Conservation (phyloP, 2,888 invertebrate genomes). For the Euclidia mi region DNA sequence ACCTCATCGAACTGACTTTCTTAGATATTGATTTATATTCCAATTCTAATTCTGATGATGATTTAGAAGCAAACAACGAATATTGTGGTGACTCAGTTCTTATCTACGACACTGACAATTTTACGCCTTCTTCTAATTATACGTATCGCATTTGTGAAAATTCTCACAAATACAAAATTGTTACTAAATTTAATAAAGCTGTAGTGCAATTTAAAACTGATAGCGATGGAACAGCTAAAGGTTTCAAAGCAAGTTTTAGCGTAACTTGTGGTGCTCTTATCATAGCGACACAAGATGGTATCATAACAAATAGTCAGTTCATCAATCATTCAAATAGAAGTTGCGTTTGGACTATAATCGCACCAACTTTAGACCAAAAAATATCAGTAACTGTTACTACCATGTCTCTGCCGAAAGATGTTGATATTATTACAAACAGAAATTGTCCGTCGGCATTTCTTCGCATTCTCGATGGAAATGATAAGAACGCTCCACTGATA, state of each 20-base stretch:
- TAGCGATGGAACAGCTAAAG: conserved; percentile 90
- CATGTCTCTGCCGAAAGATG: conserved; percentile 77
- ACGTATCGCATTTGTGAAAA: conserved; percentile 87
- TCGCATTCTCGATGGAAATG: conserved; percentile 93
- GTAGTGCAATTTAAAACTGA: conserved; percentile 92
- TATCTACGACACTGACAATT: conserved; percentile 33
- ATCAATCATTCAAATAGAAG: conserved; percentile 74
- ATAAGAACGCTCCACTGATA: conserved; percentile 90
- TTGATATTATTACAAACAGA: conserved; percentile 61
- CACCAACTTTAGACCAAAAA: conserved; percentile 89
- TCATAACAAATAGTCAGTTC: conserved; percentile 79
- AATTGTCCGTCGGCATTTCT: conserved; percentile 75
- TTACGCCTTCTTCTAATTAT: conserved; percentile 63
- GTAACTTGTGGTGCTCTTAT: conserved; percentile 93
- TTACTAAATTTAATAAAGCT: conserved; percentile 91
- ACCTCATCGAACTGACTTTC: conserved; percentile 92
- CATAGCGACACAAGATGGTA: conserved; percentile 87
- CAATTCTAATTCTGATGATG: background rate
- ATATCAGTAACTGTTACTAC: conserved; percentile 92
- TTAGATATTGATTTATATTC: conserved; percentile 91
- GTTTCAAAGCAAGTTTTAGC: conserved; percentile 93
- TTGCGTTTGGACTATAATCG: conserved; percentile 94
- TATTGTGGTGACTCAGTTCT: conserved; percentile 32
- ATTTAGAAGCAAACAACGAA: background rate
- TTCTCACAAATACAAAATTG: conserved; percentile 69